A percentile compares a stretch with the other conserved stretches of the same genome.
These are phyloP conservation scores for Piaya cayana DNA, from an alignment of 2,113 vertebrate species.

Conservation along the genomic window DNA sequence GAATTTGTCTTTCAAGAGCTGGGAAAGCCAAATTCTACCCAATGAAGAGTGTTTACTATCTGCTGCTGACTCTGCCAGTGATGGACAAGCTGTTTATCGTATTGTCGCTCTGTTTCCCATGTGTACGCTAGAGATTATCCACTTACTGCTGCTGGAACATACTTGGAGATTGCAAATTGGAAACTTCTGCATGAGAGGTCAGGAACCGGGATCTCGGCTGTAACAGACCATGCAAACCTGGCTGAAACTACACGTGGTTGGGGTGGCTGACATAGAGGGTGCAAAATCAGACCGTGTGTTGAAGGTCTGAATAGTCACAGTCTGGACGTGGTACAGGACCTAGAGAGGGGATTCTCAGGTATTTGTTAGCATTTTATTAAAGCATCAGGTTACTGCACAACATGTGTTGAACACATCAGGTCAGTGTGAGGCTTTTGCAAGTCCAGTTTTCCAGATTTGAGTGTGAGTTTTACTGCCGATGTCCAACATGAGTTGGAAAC, in stretches of 20 bases:
- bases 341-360: neutral
- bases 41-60: constrained; percentile 22
- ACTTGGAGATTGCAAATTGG: neutral
- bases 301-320: neutral
- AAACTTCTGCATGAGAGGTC: neutral
- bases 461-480: neutral
- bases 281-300: neutral
- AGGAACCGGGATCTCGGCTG: neutral
- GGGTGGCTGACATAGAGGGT: neutral
- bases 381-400: neutral
- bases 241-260: neutral
- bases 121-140: constrained; percentile 34
- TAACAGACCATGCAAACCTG: neutral
- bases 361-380: neutral
- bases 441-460: neutral
- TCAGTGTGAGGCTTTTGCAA: neutral
- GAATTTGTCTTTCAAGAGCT: constrained; percentile 38
- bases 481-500: neutral
- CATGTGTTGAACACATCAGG: neutral
- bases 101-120: neutral
- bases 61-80: constrained; percentile 10
- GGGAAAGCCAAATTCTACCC: constrained; percentile 36
- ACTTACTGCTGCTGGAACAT: constrained; percentile 13
- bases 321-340: neutral
- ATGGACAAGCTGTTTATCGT: constrained; percentile 37